Evolutionary conservation across 2,888 invertebrate species (phyloP).

Genomic region (Aspidapion aeneum): DNA sequence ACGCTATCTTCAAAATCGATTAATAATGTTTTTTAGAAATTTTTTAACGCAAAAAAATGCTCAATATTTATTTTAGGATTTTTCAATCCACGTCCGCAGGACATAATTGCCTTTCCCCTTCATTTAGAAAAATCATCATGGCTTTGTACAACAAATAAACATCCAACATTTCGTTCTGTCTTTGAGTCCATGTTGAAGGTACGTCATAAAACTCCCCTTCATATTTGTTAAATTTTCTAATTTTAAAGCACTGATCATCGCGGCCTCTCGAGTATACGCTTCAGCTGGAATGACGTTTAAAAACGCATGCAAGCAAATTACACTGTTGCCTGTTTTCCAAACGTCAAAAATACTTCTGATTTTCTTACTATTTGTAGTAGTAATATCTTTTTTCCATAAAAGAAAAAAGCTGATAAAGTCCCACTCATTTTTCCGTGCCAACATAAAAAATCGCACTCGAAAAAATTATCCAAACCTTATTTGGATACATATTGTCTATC

Average conservation of each 20-base stretch:
- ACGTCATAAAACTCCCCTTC: slow-evolving; percentile 81
- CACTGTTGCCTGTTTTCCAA: slow-evolving; percentile 80
- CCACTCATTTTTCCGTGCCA: slow-evolving; percentile 73
- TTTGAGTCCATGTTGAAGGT: slow-evolving; percentile 67
- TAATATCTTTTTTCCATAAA: slow-evolving; percentile 53
- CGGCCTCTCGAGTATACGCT: slow-evolving; percentile 90
- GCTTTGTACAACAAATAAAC: slow-evolving; percentile 77
- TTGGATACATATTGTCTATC: too few relatives aligned
- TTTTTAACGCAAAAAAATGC: too few relatives aligned
- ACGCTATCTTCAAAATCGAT: too few relatives aligned
- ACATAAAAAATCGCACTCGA: slow-evolving; percentile 96
- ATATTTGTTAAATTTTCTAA: slow-evolving; percentile 83
- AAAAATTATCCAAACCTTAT: too few relatives aligned
- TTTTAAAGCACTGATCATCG: slow-evolving; percentile 85
- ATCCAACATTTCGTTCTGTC: slow-evolving; percentile 70
- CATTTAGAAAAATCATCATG: slow-evolving; percentile 74
- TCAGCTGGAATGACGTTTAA: slow-evolving; percentile 89
- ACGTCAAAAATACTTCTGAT: slow-evolving; percentile 79
- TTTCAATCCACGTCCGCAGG: slow-evolving; percentile 68
- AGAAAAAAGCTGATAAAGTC: slow-evolving; percentile 83
- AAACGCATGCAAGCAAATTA: slow-evolving; percentile 87
- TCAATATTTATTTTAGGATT: too few relatives aligned
- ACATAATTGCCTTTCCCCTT: slow-evolving; percentile 85
- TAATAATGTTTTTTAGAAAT: too few relatives aligned
- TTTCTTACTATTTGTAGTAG: slow-evolving; percentile 55